Conservation (phyloP, 2,797 vertebrate species). For the Taenioides sp. region DNA sequence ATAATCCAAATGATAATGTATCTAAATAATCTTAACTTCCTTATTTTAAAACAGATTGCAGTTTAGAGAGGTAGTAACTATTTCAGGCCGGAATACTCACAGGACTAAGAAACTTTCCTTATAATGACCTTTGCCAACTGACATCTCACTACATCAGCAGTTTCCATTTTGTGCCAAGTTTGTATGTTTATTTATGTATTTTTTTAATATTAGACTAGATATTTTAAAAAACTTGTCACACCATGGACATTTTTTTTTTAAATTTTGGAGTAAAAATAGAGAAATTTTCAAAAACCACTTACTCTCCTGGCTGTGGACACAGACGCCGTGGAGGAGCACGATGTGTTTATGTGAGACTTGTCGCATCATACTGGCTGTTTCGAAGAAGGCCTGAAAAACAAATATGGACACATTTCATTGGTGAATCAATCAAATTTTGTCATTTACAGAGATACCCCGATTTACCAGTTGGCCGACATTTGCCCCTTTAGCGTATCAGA, state of each 20-base stretch:
- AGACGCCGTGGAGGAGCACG: slow-evolving; percentile 91
- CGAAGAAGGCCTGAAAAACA: slow-evolving; percentile 89
- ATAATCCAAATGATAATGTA: no score
- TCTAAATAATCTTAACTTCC: background rate
- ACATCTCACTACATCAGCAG: background rate
- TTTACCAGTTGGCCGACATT: no score
- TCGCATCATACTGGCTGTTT: slow-evolving; percentile 97
- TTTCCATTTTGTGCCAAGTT: background rate
- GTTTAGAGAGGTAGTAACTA: background rate
- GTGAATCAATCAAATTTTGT: background rate
- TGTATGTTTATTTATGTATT: background rate
- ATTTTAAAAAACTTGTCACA: background rate
- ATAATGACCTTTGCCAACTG: background rate
- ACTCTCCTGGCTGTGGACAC: slow-evolving; percentile 93
- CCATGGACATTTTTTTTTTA: background rate
- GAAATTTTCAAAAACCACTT: slow-evolving; percentile 66
- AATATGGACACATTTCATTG: slow-evolving; percentile 10
- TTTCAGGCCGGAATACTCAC: background rate
- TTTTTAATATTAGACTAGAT: background rate
- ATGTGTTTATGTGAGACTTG: slow-evolving; percentile 98
- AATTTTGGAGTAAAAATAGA: background rate
- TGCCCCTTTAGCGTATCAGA: no score
- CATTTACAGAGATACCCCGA: no score
- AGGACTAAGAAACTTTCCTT: background rate
- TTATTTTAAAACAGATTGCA: background rate